Evolutionary conservation across 2,888 invertebrate genomes (phyloP).

Genomic region (Drosophila flavopinicola): DNA sequence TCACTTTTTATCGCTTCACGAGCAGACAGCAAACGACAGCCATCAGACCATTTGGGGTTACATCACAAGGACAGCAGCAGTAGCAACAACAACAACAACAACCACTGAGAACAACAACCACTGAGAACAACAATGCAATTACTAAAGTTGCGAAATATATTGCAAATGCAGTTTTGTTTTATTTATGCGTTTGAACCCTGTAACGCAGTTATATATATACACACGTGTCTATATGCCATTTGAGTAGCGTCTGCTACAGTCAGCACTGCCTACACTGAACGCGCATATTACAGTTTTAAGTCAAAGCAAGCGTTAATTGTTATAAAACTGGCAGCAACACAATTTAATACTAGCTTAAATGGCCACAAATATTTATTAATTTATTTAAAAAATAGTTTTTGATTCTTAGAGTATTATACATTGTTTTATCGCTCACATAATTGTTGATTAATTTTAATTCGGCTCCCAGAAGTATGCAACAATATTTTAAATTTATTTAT

Average conservation of each 20-base stretch:
- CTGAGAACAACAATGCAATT: slow-evolving; percentile 30
- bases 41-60: slow-evolving; percentile 62
- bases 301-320: too few species aligned
- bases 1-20: slow-evolving; percentile 57
- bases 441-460: neutral
- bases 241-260: slow-evolving; percentile 12
- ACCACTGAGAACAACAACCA: slow-evolving; percentile 1
- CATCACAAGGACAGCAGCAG: slow-evolving; percentile 50
- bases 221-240: neutral
- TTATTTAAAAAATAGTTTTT: neutral
- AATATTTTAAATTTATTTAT: neutral
- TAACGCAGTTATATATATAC: neutral
- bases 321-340: too few species aligned
- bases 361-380: too few species aligned
- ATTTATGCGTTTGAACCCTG: slow-evolving; percentile 39
- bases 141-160: slow-evolving; percentile 54
- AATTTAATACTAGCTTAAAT: too few species aligned
- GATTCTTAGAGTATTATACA: neutral
- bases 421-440: too few species aligned
- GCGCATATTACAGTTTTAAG: neutral
- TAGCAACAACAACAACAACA: slow-evolving; percentile 19
- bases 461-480: slow-evolving; percentile 35
- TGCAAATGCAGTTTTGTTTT: slow-evolving; percentile 37
- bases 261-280: neutral
- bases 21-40: slow-evolving; percentile 45